phyloP scores from a whole-genome alignment of 2,888 invertebrate genomes.

The Chrysolina americana region DNA sequence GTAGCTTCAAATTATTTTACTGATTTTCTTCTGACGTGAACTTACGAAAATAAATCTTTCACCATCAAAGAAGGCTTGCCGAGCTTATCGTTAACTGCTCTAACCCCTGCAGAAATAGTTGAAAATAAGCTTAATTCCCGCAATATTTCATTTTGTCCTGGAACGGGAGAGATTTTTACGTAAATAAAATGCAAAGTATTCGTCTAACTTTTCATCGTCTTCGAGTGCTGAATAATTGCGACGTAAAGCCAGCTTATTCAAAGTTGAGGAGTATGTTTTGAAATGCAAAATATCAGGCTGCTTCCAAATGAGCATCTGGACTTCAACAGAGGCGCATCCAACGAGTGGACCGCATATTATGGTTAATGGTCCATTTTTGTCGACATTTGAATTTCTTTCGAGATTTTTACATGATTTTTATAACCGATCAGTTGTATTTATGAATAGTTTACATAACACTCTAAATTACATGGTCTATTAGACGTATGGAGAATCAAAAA shows the following conservation, averaged over 20 bases:
- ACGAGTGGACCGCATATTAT: not conserved
- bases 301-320: conserved; percentile 46
- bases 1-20: no score
- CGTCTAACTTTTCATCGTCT: conserved; percentile 47
- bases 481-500: no score
- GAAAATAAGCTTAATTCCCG: conserved; percentile 4
- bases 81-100: not conserved
- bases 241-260: conserved; percentile 54
- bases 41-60: not conserved
- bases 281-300: conserved; percentile 51
- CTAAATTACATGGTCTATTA: no score
- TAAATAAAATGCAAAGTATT: conserved; percentile 46
- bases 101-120: not conserved
- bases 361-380: no score
- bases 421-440: no score
- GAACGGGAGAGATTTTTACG: conserved; percentile 17
- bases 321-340: not conserved
- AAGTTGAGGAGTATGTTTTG: conserved; percentile 50
- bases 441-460: no score
- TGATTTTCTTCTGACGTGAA: no score
- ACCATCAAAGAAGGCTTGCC: not conserved
- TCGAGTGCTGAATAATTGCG: conserved; percentile 53
- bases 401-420: no score
- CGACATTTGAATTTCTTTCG: no score
- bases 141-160: conserved; percentile 10